Percentiles rank a stretch among this genome's conserved stretches.
These are phyloP conservation scores for Agrilus biguttatus DNA, from an alignment of 2,888 invertebrate species.

Conservation along the genomic window DNA sequence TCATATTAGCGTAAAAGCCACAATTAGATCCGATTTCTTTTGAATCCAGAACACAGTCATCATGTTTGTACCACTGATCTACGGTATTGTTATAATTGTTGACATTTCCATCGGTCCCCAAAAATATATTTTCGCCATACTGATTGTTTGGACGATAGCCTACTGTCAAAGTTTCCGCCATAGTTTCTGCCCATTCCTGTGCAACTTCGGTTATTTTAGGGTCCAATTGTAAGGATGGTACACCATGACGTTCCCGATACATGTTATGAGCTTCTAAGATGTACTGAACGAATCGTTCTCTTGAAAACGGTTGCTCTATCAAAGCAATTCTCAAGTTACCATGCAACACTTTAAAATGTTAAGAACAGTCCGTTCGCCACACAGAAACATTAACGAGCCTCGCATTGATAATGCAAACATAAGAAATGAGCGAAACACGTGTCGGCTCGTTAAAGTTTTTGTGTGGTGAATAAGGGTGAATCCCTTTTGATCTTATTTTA, in stretches of 20 bases:
- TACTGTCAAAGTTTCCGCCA: constrained; percentile 46
- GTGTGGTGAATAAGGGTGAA: too few species aligned
- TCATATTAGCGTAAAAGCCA: constrained; percentile 61
- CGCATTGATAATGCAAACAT: too few species aligned
- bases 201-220: constrained; percentile 50
- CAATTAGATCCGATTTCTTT: constrained; percentile 43
- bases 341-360: too few species aligned
- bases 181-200: constrained; percentile 54
- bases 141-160: constrained; percentile 61
- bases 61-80: constrained; percentile 63
- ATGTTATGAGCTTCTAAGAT: constrained; percentile 63
- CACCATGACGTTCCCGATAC: constrained; percentile 52
- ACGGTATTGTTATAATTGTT: constrained; percentile 52
- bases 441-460: too few species aligned
- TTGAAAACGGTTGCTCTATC: too few species aligned
- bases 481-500: too few species aligned
- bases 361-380: too few species aligned
- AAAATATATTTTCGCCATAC: constrained; percentile 72
- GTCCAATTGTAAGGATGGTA: constrained; percentile 47
- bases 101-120: constrained; percentile 49
- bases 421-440: too few species aligned
- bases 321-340: too few species aligned
- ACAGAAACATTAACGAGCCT: too few species aligned
- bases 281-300: constrained; percentile 23
- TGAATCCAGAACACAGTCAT: constrained; percentile 54